These are phyloP conservation scores for Xestobium rufovillosum DNA, from an alignment of 2,888 invertebrate species.

Conservation along the genomic window DNA sequence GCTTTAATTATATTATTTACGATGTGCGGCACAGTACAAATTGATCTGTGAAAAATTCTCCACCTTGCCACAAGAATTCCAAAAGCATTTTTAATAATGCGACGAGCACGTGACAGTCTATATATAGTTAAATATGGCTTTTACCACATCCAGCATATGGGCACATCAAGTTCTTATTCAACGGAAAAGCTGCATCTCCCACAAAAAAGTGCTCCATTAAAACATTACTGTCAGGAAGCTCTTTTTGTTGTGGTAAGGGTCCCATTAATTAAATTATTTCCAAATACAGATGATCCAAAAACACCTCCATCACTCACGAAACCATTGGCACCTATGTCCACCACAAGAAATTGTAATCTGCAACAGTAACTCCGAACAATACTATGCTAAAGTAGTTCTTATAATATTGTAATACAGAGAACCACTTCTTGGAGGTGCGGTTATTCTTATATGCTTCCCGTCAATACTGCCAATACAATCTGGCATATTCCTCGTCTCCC, in stretches of 20 bases:
- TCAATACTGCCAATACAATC: slow-evolving; percentile 1
- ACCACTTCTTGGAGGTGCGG: not conserved
- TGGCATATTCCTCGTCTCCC: not conserved
- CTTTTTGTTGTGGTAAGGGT: not conserved
- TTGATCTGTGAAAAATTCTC: slow-evolving; percentile 3
- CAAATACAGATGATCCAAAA: slow-evolving; percentile 4
- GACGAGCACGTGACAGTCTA: too few species aligned
- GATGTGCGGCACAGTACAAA: not conserved
- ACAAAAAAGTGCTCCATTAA: slow-evolving; percentile 12
- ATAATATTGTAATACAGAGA: not conserved
- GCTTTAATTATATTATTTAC: not conserved
- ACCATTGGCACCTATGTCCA: not conserved
- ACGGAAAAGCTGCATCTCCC: too few species aligned
- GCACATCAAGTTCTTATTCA: slow-evolving; percentile 7
- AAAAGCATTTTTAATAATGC: not conserved
- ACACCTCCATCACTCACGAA: slow-evolving; percentile 2
- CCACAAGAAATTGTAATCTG: slow-evolving; percentile 1
- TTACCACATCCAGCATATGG: slow-evolving; percentile 9
- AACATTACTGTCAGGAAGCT: slow-evolving; percentile 7
- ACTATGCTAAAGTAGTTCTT: not conserved
- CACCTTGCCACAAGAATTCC: slow-evolving; percentile 1
- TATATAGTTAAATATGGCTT: slow-evolving; percentile 19
- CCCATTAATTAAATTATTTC: not conserved
- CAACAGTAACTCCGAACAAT: not conserved
- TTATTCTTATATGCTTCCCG: slow-evolving; percentile 1